Percentiles rank a stretch among this genome's conserved stretches.
Conservation (phyloP, 2,113 vertebrate species). For the Pantherophis guttatus region DNA sequence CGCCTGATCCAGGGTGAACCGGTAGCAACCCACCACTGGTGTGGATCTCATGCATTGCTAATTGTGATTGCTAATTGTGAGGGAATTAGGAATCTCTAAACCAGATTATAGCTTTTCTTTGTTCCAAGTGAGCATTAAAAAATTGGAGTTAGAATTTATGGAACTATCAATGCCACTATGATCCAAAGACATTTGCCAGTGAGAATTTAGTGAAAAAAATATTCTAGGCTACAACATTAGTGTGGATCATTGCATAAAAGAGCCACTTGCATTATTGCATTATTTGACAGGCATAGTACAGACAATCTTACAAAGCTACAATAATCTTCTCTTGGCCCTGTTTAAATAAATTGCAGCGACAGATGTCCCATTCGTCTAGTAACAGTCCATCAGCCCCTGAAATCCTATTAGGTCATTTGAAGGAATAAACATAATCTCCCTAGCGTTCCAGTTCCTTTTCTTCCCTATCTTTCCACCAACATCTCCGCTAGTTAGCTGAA, state of each 20-base stretch:
- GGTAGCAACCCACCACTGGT: no score
- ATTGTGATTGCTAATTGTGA: not conserved
- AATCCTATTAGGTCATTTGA: conserved; percentile 65
- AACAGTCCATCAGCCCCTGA: conserved; percentile 11
- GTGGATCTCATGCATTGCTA: not conserved
- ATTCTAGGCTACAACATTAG: not conserved
- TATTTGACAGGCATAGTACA: not conserved
- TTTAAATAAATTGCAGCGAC: conserved; percentile 27
- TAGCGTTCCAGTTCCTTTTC: conserved; percentile 17
- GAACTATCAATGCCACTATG: not conserved
- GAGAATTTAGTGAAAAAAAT: not conserved
- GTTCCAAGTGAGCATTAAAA: not conserved
- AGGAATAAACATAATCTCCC: conserved; percentile 55
- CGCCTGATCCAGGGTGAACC: no score
- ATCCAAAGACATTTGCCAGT: not conserved
- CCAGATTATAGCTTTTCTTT: not conserved
- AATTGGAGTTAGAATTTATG: not conserved
- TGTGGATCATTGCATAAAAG: not conserved
- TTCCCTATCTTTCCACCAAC: not conserved
- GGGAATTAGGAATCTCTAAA: not conserved
- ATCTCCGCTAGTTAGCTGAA: not conserved
- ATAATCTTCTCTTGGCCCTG: not conserved
- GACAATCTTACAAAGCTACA: not conserved
- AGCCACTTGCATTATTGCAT: not conserved
- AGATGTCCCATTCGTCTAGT: conserved; percentile 41